Conservation (phyloP, 2,888 invertebrate species). For the Nebria brevicollis region DNA sequence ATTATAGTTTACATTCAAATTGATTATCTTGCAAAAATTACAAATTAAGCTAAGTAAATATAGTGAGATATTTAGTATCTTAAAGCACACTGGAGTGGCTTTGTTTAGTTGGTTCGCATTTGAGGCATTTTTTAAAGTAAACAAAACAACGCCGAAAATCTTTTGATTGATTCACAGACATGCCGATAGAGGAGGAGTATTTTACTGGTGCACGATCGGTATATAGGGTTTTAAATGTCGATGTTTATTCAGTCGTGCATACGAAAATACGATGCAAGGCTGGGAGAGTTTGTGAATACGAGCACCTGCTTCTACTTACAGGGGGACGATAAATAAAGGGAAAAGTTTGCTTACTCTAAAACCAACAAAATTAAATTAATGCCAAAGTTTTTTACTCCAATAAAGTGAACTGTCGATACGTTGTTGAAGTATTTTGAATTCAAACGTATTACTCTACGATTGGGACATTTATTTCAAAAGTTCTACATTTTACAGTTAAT, state of each 20-base stretch:
- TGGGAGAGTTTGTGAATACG: conserved; percentile 4
- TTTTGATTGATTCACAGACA: background rate
- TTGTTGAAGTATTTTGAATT: background rate
- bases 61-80: background rate
- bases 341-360: conserved; percentile 6
- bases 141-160: background rate
- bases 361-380: conserved; percentile 22
- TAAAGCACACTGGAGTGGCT: background rate
- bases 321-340: conserved; percentile 6
- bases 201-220: background rate
- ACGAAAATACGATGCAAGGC: conserved; percentile 7
- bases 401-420: background rate
- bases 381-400: background rate
- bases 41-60: too few relatives aligned
- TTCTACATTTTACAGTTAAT: background rate
- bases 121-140: background rate
- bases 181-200: background rate
- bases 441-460: background rate
- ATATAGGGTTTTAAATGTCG: conserved; percentile 1
- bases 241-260: conserved; percentile 7
- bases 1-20: background rate
- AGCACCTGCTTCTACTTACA: conserved; percentile 9
- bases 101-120: background rate
- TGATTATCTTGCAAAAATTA: background rate
- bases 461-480: background rate